Conservation (phyloP, 2,888 invertebrate species). For the Drosophila borealis region DNA sequence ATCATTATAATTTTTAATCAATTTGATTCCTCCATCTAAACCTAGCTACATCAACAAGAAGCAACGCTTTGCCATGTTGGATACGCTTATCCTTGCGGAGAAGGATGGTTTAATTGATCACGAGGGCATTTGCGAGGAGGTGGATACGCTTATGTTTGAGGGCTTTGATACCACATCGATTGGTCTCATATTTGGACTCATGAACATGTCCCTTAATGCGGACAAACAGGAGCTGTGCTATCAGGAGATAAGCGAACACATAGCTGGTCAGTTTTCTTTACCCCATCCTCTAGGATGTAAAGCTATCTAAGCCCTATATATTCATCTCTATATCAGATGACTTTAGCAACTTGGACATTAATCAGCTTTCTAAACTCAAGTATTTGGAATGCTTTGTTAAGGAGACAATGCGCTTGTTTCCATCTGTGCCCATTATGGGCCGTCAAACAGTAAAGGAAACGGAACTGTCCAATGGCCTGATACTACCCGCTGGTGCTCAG, state of each 20-base stretch:
- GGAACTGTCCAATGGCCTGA: constrained; percentile 64
- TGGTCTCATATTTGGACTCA: constrained; percentile 71
- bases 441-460: constrained; percentile 85
- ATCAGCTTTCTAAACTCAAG: constrained; percentile 51
- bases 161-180: constrained; percentile 79
- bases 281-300: too few species aligned
- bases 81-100: constrained; percentile 74
- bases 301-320: too few species aligned
- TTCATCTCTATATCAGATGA: constrained; percentile 44
- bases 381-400: constrained; percentile 71
- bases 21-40: too few species aligned
- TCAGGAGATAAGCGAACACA: constrained; percentile 67
- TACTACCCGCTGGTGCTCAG: constrained; percentile 72
- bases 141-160: constrained; percentile 88
- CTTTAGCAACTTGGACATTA: constrained; percentile 54
- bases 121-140: constrained; percentile 88
- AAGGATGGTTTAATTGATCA: constrained; percentile 77
- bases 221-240: constrained; percentile 75
- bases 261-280: constrained; percentile 58
- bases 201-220: constrained; percentile 72
- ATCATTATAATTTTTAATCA: neutral
- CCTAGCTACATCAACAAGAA: constrained; percentile 64
- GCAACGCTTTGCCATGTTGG: constrained; percentile 78
- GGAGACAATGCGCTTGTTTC: constrained; percentile 86
- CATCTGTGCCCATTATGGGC: constrained; percentile 88